Base-by-base conservation (phyloP, 2,888 invertebrate genomes). In the Clunio marinus region DNA sequence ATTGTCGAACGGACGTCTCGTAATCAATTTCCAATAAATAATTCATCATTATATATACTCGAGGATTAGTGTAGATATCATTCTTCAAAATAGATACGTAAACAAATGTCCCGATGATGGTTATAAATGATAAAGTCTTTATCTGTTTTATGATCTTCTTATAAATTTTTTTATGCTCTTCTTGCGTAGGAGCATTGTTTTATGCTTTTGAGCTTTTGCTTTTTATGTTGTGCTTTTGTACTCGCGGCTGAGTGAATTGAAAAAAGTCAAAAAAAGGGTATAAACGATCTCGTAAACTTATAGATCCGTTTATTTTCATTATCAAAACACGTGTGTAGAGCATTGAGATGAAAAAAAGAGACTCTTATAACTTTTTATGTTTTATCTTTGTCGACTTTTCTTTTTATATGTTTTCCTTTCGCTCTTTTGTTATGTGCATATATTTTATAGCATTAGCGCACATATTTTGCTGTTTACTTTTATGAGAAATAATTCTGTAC, bases 11-110 rank as follows among this genome's bases (percentile, higher is more conserved):
- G 15, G 27, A 20, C 25, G 5, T 3, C n/a, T 57, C 27, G 22
- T 66, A 27, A 68, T 68, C 58, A 68, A 58, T 58, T 68, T 46
- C 17, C 15, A 68, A 68, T 68, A 68, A 68, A 68, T 68, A 68
- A 68, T 68, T 68, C 68, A 68, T 68, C 46, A 46, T 37, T n/a
- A 68, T 46, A 15, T 20, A 63, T 63, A 27, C 35, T 20, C 27
- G 25, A 15, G 51, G 66, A 66, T 66, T 66, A 66, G 66, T 27
- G 20, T 20, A 55, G 66, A 66, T 66, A 55, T 22, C 55, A 28
- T 66, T 22, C 15, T 28, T 3, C 20, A 41, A 7, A 51, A 13
- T 15, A 41, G 22, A 27, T 57, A 15, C 57, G 57, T 57, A 57
- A 57, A 27, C 57, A 27, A 51, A 57, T 57, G 57, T 25, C 24